Base-by-base conservation (phyloP, 2,113 vertebrate species). In the Nansenia antarctica region DNA sequence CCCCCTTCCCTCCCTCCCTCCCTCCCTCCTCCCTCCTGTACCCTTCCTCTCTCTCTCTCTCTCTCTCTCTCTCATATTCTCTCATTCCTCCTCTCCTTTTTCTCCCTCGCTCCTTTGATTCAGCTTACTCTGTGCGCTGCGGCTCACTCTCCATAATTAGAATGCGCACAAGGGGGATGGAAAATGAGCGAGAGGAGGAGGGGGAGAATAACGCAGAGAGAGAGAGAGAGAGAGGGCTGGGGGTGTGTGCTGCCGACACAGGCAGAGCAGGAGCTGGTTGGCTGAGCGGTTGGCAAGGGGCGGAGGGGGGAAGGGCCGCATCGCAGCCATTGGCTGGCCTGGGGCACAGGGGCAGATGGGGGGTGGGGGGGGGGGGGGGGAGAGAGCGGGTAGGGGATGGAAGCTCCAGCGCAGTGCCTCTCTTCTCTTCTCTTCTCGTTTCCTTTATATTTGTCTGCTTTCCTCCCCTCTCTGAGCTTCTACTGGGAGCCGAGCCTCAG, bases 101-200 rank as follows among this genome's bases (percentile, higher is more conserved):
- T n/a, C 22, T 58, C 34, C 26, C 26, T 30, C 53, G 47, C 60
- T 76, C 60, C 70, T 79, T 76, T 82, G 76, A 82, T 82, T 78
- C 65, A 45, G 62, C 69, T 69, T 71, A 45, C 66, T 70, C 62
- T 26, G 57, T 22, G 45, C 63, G 67, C 63, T 61, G 70, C 73
- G 62, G 70, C 73, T 74, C 77, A 70, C 76, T 79, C 70, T 64
- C 73, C 77, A 59, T 82, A 82, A 82, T 82, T 82, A 82, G 80
- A 78, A 76, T 77, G 70, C 76, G 80, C 77, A 79, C 69, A 45
- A 67, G 53, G 53, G 65, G 67, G 57, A 35, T 54, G 32, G 60
- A 63, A 64, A 26, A 55, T 30, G 24, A 37, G 53, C 31, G 32
- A 14, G 32, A 42, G 60, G 22, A n/a, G 5, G 18, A 31, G 9